Evolutionary conservation across 2,888 invertebrate species (phyloP).

Genomic region (Hemistola chrysoprasaria): DNA sequence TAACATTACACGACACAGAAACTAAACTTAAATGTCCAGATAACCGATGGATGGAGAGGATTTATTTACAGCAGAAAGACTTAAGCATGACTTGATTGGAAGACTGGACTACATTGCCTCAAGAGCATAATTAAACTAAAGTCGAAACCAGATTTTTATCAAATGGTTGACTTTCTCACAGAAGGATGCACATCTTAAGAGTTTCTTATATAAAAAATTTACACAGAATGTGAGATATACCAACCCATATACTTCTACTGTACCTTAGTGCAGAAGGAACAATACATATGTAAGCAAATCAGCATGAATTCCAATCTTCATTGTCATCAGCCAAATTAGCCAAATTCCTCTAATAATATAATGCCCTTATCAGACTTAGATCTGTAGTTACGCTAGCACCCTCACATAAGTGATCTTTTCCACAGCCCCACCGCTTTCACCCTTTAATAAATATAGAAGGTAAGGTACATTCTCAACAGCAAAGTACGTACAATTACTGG

Average conservation of each 20-base stretch:
- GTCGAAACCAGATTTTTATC: constrained; percentile 6
- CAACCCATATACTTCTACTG: too few species aligned
- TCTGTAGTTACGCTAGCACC: constrained; percentile 32
- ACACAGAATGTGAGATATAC: too few species aligned
- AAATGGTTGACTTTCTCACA: too few species aligned
- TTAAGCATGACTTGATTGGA: too few species aligned
- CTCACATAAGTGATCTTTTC: constrained; percentile 29
- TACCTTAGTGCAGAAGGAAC: constrained; percentile 3
- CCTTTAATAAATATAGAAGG: constrained; percentile 31
- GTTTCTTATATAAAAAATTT: too few species aligned
- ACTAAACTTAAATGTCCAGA: too few species aligned
- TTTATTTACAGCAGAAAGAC: too few species aligned
- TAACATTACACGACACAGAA: too few species aligned
- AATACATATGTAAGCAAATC: constrained; percentile 19
- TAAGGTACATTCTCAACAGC: constrained; percentile 47
- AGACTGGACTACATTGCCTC: too few species aligned
- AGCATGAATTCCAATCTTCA: constrained; percentile 23
- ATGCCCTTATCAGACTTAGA: constrained; percentile 35
- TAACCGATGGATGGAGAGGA: too few species aligned
- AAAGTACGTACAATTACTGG: constrained; percentile 73
- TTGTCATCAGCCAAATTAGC: constrained; percentile 39
- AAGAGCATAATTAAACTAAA: too few species aligned
- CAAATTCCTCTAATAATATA: constrained; percentile 47
- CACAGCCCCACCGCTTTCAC: constrained; percentile 27
- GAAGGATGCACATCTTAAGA: too few species aligned